Base-by-base conservation (phyloP, 2,888 invertebrate species). In the Lapara coniferarum region DNA sequence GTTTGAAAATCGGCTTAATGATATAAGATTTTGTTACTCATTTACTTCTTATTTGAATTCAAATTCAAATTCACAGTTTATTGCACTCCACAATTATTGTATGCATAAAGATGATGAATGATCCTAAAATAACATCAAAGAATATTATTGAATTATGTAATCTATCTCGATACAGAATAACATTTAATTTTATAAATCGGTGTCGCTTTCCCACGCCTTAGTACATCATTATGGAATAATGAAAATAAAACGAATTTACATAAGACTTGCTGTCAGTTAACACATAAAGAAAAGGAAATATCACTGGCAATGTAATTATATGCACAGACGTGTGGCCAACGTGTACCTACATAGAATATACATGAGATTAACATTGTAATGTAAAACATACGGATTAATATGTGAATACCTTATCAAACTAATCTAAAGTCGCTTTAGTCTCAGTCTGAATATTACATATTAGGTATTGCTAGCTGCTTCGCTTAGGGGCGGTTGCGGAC, bases 261-360 rank as follows among this genome's bases (percentile, higher is more conserved):
- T 19, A 55, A 19, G 10, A 10, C 19, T 46, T 10, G 49, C 63
- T 19, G 19, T 37, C 14, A 57, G 14, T 37, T 13, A 13, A 57
- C 19, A 63, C 49, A 63, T 63, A 63, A 63, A 63, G 49, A 46
- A 63, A 49, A 63, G 63, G 63, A 63, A 63, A 63, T 63, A 63
- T 63, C 63, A 63, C 49, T 63, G 5, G 46, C 46, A 63, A 19
- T 63, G 19, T 63, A 63, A 63, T 63, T 63, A 63, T 63, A 63
- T 63, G 63, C 63, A 63, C 10, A 13, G 63, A 49, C 63, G 63
- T 63, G 49, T 49, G 19, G 49, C 16, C 59, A 19, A 46, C 19
- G 19, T 19, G 63, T 63, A 63, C 63, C n/a, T n/a, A 25, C 2
- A 63, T 63, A 19, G 63, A 63, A 63, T 63, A 63, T 63, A 63